Conservation (phyloP, 2,113 vertebrate species). For the Microcebus griseorufus region DNA sequence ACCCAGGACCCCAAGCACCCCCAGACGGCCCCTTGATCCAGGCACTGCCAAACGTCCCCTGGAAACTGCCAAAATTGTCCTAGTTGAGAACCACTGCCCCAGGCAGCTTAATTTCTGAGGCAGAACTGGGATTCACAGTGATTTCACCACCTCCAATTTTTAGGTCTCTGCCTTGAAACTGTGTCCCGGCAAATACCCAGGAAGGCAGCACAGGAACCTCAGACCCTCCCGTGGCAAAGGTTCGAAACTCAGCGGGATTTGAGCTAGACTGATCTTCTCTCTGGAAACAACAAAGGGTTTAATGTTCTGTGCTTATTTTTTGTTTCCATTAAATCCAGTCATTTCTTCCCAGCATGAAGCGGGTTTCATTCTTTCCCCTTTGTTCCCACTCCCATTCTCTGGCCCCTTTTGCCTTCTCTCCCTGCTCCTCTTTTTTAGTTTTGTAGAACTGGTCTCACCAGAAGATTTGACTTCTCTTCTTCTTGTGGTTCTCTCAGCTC, state of each 20-base stretch:
- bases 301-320: not conserved
- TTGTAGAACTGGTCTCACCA: not conserved
- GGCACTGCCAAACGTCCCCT: rapidly evolving
- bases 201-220: not conserved
- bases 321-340: rapidly evolving
- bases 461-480: not conserved
- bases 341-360: not conserved
- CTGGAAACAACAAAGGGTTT: not conserved
- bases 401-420: not conserved
- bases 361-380: not conserved
- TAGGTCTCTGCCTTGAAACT: not conserved
- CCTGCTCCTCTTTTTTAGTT: not conserved
- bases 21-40: not conserved
- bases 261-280: not conserved
- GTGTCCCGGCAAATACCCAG: not conserved
- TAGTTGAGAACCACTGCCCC: not conserved
- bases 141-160: not conserved
- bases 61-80: not conserved
- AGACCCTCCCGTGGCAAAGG: not conserved
- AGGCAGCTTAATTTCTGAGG: not conserved
- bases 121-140: not conserved
- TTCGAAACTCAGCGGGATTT: not conserved
- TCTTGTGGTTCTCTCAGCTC: not conserved
- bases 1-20: not conserved
- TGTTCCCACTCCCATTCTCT: not conserved